A percentile compares a stretch with the other conserved stretches of the same genome.
Conservation (phyloP, 1,140 invertebrate species). For the Drosophila nannoptera region DNA sequence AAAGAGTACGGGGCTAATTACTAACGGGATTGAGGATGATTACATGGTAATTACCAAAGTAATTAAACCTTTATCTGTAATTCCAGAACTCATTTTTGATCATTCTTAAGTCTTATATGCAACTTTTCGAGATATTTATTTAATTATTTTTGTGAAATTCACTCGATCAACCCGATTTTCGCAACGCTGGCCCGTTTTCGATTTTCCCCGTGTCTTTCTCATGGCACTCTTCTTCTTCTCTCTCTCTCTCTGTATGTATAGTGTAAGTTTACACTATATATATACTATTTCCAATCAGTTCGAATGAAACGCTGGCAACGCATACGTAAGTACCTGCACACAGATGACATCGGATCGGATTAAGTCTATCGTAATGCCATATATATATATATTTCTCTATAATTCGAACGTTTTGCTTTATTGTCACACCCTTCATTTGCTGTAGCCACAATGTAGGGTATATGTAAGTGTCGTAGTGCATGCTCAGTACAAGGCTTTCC, state of each 20-base stretch:
- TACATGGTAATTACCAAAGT: not conserved
- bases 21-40: no score
- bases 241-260: not conserved
- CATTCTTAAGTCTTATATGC: not conserved
- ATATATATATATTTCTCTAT: not conserved
- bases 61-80: not conserved
- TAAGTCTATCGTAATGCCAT: not conserved
- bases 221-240: not conserved
- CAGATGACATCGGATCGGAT: no score
- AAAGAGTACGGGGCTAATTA: no score
- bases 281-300: not conserved
- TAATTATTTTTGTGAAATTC: not conserved
- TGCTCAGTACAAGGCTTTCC: not conserved
- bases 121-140: not conserved
- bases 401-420: not conserved
- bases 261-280: not conserved
- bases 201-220: no score
- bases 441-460: not conserved
- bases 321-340: conserved; percentile 27
- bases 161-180: not conserved
- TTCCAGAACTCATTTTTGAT: not conserved
- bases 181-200: not conserved
- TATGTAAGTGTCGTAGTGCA: conserved; percentile 22
- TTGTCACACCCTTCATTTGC: conserved; percentile 1
- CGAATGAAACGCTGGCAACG: conserved; percentile 23